Evolutionary conservation across 2,113 vertebrate species (phyloP).

Genomic region (Erythrocercus mccallii): DNA sequence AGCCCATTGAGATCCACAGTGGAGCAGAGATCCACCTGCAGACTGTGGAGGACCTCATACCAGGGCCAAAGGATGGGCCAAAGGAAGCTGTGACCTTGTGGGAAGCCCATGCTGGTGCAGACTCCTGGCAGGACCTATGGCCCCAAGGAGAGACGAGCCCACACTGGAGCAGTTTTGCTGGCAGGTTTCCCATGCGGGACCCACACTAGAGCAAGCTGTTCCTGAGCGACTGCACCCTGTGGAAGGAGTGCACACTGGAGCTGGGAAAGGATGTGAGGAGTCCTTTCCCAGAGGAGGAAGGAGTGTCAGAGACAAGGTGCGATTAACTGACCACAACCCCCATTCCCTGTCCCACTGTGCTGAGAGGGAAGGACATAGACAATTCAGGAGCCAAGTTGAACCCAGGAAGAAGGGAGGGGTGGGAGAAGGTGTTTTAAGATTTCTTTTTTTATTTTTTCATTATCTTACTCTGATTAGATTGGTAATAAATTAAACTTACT

Average conservation of each 20-base stretch:
- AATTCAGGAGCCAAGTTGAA: not conserved
- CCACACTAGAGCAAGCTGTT: not conserved
- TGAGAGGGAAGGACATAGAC: not conserved
- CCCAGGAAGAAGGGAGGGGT: not conserved
- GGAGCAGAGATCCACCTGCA: not conserved
- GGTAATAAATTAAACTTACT: not conserved
- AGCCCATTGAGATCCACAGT: not conserved
- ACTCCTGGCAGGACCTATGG: not conserved
- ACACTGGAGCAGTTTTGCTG: not conserved
- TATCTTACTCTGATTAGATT: not conserved
- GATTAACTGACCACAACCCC: not conserved
- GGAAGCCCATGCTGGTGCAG: not conserved
- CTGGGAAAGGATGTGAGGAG: not conserved
- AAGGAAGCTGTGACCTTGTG: not conserved
- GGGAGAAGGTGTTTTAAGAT: not conserved
- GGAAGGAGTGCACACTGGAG: not conserved
- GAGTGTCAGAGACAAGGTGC: not conserved
- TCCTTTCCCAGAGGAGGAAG: not conserved
- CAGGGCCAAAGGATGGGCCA: not conserved
- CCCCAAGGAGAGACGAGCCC: not conserved
- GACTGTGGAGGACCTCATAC: not conserved
- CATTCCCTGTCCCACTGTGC: not conserved
- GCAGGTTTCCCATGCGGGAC: not conserved
- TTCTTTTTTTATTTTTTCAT: not conserved
- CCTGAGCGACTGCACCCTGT: not conserved